These are phyloP conservation scores for Drosophila yakuba DNA, from an alignment of 1,140 invertebrate species.

Conservation along the genomic window DNA sequence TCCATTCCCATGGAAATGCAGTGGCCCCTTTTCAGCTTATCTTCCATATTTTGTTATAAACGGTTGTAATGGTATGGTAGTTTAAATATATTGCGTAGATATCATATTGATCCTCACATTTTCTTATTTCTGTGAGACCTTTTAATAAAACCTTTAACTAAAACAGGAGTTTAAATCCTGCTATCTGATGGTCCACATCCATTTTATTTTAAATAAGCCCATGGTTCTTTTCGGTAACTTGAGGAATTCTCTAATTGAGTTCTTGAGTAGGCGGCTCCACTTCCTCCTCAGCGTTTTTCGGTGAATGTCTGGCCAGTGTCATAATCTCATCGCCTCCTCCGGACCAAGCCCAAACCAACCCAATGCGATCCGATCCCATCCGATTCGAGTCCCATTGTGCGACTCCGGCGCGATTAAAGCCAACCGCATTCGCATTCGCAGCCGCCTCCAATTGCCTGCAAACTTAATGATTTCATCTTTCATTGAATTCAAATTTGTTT, in stretches of 20 bases:
- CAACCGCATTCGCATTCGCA: slow-evolving; percentile 30
- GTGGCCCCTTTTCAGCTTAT: neutral
- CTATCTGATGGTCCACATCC: too few species aligned
- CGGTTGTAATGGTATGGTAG: too few species aligned
- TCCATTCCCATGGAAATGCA: slow-evolving; percentile 8
- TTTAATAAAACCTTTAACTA: too few species aligned
- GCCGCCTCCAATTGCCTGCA: slow-evolving; percentile 59
- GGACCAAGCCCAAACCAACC: slow-evolving; percentile 22
- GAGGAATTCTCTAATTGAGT: slow-evolving; percentile 22
- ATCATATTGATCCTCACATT: too few species aligned
- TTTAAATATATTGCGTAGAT: too few species aligned
- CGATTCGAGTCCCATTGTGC: slow-evolving; percentile 24
- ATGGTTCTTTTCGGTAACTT: neutral
- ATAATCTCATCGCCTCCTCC: slow-evolving; percentile 41
- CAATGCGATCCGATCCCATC: slow-evolving; percentile 6
- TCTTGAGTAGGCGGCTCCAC: slow-evolving; percentile 1
- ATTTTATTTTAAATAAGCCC: neutral
- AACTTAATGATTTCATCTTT: slow-evolving; percentile 82
- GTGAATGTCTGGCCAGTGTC: slow-evolving; percentile 25
- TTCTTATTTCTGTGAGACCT: too few species aligned
- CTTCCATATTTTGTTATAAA: too few species aligned
- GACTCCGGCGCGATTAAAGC: slow-evolving; percentile 51
- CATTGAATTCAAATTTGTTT: slow-evolving; percentile 81
- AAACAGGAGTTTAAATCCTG: too few species aligned
- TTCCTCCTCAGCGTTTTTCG: slow-evolving; percentile 1